Percentiles rank a stretch among this genome's conserved stretches.
These are phyloP conservation scores for Balaeniceps rex DNA, from an alignment of 2,113 vertebrate species.

Conservation along the genomic window DNA sequence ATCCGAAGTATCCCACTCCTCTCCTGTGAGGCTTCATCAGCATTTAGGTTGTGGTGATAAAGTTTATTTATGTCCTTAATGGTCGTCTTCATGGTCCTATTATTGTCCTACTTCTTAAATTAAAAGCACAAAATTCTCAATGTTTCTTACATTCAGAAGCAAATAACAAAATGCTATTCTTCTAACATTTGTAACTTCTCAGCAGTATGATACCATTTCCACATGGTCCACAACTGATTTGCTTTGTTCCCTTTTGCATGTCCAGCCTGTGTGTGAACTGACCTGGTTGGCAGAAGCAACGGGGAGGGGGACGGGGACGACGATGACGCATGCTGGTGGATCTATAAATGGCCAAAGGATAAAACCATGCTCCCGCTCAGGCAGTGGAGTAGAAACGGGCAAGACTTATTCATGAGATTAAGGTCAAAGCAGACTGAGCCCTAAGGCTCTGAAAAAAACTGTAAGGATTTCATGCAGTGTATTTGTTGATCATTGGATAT, in stretches of 20 bases:
- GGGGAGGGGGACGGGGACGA: no score
- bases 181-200: background rate
- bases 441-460: background rate
- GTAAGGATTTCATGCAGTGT: background rate
- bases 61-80: background rate
- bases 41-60: background rate
- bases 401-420: background rate
- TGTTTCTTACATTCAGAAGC: background rate
- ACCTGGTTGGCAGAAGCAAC: background rate
- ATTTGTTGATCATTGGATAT: background rate
- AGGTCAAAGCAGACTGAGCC: background rate
- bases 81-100: background rate
- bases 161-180: background rate
- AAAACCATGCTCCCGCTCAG: background rate
- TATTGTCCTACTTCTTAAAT: background rate
- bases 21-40: background rate
- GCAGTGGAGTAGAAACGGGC: background rate
- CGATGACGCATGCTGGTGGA: no score
- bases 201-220: rapidly evolving
- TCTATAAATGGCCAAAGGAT: background rate
- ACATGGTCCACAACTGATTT: rapidly evolving
- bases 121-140: background rate
- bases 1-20: background rate
- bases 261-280: background rate
- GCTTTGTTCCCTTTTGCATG: background rate